Evolutionary conservation across 2,888 invertebrate genomes (phyloP).

Genomic region (Leptopterna dolabrata): DNA sequence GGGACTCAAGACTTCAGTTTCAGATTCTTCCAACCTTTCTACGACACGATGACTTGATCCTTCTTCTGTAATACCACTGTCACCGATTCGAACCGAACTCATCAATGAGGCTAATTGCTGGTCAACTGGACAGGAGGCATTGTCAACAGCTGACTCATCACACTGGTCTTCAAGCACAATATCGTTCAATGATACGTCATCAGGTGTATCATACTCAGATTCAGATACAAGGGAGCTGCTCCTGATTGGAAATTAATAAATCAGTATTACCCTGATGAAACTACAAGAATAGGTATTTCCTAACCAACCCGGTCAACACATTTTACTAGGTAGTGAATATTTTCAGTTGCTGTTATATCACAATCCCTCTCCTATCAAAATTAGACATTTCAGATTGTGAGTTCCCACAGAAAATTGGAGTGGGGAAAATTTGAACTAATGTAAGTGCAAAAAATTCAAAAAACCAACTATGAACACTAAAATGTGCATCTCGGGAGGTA

Average conservation of each 20-base stretch:
- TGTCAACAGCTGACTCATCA: neutral
- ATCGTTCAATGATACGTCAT: neutral
- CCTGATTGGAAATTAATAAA: neutral
- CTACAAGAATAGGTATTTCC: no score
- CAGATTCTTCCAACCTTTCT: no score
- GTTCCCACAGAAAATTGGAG: no score
- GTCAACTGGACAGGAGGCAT: neutral
- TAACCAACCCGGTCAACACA: neutral
- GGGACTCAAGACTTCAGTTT: no score
- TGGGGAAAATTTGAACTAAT: neutral
- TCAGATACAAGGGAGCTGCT: neutral
- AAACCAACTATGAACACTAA: neutral
- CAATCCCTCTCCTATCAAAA: no score
- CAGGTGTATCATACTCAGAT: neutral
- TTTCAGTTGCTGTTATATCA: no score
- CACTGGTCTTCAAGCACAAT: neutral
- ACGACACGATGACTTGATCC: no score
- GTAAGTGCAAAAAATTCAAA: neutral
- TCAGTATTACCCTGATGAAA: neutral
- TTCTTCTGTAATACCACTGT: no score
- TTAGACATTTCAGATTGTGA: neutral
- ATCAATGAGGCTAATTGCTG: no score
- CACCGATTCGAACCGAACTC: no score
- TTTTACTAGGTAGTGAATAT: neutral
- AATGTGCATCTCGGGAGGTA: neutral